Percentiles rank a stretch among this genome's conserved stretches.
Evolutionary conservation across 2,888 invertebrate species (phyloP).

Genomic region (Acronicta psi): DNA sequence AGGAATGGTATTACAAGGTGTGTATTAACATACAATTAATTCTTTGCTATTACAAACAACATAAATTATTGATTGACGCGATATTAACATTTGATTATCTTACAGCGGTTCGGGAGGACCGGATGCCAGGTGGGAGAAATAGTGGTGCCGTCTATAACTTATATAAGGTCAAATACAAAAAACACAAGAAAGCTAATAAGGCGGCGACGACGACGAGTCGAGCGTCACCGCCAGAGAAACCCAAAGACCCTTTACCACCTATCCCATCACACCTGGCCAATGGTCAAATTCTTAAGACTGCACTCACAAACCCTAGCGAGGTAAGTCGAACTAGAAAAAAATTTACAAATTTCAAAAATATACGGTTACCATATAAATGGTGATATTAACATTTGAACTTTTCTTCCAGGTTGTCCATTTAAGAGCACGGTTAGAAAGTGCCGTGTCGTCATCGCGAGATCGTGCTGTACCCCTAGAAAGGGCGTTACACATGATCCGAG

Average conservation of each 20-base stretch:
- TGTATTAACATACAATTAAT: constrained; percentile 44
- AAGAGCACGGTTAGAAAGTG: constrained; percentile 95
- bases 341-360: not conserved
- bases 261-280: constrained; percentile 95
- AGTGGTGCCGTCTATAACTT: constrained; percentile 99
- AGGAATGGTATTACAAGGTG: constrained; percentile 99
- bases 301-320: constrained; percentile 98
- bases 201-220: constrained; percentile 84
- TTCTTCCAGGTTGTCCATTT: constrained; percentile 92
- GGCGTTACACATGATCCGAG: constrained; percentile 96
- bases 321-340: constrained; percentile 63
- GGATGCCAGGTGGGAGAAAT: constrained; percentile 99
- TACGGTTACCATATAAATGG: constrained; percentile 3
- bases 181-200: constrained; percentile 96
- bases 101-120: constrained; percentile 98
- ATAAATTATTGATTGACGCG: constrained; percentile 5
- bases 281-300: constrained; percentile 97
- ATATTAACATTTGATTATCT: constrained; percentile 40
- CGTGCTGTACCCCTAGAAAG: constrained; percentile 95
- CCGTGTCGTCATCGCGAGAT: constrained; percentile 96
- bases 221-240: constrained; percentile 84
- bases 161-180: constrained; percentile 99
- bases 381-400: constrained; percentile 27
- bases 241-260: constrained; percentile 86
- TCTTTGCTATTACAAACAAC: constrained; percentile 12